Percentiles rank a stretch among this genome's conserved stretches.
These are phyloP conservation scores for Strigamia maritima DNA, from an alignment of 2,888 invertebrate species.

Conservation along the genomic window DNA sequence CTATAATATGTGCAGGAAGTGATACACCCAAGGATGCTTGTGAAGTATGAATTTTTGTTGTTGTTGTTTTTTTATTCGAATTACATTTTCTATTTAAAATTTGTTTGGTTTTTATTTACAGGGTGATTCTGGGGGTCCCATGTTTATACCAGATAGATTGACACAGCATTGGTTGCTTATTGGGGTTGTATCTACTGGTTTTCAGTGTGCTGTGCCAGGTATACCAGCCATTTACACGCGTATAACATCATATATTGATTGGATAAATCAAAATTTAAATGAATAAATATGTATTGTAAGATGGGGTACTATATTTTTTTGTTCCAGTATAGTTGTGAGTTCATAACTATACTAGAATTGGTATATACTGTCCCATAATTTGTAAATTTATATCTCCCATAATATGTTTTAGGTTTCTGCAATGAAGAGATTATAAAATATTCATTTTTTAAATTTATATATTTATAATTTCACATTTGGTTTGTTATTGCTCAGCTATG, in stretches of 20 bases:
- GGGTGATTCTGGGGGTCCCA: constrained; percentile 15
- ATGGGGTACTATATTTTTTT: no score
- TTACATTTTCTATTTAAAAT: not conserved
- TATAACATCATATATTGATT: not conserved
- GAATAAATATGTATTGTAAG: not conserved
- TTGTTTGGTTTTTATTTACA: not conserved
- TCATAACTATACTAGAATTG: no score
- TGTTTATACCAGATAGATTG: not conserved
- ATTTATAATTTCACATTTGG: no score
- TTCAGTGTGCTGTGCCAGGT: not conserved
- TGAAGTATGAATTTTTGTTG: not conserved
- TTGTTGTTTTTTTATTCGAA: not conserved
- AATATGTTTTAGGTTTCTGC: no score
- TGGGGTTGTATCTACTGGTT: constrained; percentile 16
- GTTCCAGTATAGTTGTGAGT: no score
- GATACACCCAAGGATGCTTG: not conserved
- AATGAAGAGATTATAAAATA: no score
- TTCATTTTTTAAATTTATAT: no score
- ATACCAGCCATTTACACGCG: not conserved
- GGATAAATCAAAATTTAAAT: not conserved
- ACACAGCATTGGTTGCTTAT: not conserved
- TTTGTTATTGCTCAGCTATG: no score
- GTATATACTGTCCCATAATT: no score
- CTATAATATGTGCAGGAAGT: not conserved
- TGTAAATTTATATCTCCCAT: no score